A percentile compares a stretch with the other conserved stretches of the same genome.
phyloP scores from a whole-genome alignment of 2,113 vertebrate species.

The Buteo buteo region DNA sequence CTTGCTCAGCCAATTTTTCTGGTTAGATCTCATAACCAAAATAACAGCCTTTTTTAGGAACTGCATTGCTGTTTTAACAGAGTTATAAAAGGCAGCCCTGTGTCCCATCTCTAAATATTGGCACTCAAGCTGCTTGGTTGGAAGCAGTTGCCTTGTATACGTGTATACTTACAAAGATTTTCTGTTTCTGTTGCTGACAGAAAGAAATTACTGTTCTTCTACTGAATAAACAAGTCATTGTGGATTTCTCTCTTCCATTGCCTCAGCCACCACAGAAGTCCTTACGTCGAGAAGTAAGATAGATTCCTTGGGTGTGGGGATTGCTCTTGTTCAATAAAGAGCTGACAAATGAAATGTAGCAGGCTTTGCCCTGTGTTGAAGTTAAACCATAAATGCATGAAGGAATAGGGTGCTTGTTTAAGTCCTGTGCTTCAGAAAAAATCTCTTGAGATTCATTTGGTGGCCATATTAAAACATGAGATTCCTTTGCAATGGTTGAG shows the following conservation, averaged over 20 bases:
- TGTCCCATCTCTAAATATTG: constrained; percentile 11
- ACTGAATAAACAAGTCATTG: neutral
- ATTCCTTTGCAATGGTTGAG: neutral
- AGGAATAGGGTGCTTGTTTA: neutral
- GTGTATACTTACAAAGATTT: neutral
- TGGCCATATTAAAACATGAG: neutral
- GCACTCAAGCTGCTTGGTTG: neutral
- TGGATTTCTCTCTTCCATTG: neutral
- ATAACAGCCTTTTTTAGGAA: neutral
- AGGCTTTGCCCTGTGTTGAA: neutral
- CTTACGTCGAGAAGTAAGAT: neutral
- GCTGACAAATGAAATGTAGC: neutral
- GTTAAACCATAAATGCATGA: neutral
- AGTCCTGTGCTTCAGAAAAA: neutral
- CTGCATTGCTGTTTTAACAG: neutral
- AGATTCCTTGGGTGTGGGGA: neutral
- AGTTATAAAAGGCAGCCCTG: constrained; percentile 23
- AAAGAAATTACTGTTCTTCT: constrained; percentile 37
- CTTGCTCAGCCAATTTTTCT: neutral
- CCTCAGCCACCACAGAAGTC: neutral
- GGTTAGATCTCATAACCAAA: neutral
- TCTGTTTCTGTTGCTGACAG: constrained; percentile 30
- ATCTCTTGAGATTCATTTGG: neutral
- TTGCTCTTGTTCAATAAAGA: neutral
- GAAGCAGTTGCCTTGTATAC: constrained; percentile 12